A percentile compares a stretch with the other conserved stretches of the same genome.
These are phyloP conservation scores for Pseudopodoces humilis DNA, from an alignment of 2,113 vertebrate species.

Conservation along the genomic window DNA sequence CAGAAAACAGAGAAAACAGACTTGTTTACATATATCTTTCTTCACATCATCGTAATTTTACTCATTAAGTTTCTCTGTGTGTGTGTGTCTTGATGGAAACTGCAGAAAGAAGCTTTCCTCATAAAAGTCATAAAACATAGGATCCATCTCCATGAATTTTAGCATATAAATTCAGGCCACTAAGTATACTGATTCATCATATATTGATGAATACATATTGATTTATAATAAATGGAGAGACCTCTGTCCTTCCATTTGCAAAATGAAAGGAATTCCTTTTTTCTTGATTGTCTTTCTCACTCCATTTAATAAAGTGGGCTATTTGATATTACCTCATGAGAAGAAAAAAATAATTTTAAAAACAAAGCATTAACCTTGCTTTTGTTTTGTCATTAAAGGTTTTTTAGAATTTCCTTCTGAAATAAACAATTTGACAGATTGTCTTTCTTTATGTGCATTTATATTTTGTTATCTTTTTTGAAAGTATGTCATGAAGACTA, in stretches of 20 bases:
- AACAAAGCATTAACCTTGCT: neutral
- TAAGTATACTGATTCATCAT: neutral
- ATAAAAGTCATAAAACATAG: neutral
- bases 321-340: neutral
- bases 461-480: neutral
- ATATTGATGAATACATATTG: too few species aligned
- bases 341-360: neutral
- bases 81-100: neutral
- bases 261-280: neutral
- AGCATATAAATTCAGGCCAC: neutral
- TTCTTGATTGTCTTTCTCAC: neutral
- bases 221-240: neutral
- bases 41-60: neutral
- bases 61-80: neutral
- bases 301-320: neutral
- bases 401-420: neutral
- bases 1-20: rapidly evolving
- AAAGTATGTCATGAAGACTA: neutral
- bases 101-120: neutral
- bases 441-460: neutral
- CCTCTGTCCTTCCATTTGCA: neutral
- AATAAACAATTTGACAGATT: neutral
- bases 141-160: neutral
- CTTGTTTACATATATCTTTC: neutral
- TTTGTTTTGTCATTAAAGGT: neutral